Evolutionary conservation across 1,140 invertebrate species (phyloP), one percentile per base, ranked within the genome.

Genomic region (Euura saliciscinereae): DNA sequence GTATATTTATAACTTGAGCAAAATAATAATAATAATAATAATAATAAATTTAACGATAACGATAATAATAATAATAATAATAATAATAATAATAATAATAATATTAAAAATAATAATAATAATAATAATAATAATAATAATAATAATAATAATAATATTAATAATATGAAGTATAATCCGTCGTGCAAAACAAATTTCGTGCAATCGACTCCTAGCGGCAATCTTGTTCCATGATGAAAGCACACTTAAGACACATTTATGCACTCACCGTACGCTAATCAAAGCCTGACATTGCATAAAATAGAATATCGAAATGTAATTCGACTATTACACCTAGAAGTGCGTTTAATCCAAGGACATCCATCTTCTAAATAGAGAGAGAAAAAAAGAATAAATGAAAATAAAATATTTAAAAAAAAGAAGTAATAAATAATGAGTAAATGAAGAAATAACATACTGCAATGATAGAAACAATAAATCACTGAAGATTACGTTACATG

Each of bases 401-500:
- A 59, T 59, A 59, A 8, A 59, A 59, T 59, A 6, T 69, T 43
- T 44, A 71, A 43, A 71, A 72, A 76, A 59, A 71, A 51, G 44
- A 71, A 72, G 73, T 68, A 71, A 67, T 75, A 75, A 74, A 28
- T 28, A 28, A 28, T 1, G 28, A 28, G 28, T 28, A 28, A 28
- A 28, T 28, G 28, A 28, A 28, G 28, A 28, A 28, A 28, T 72
- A 78, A 78, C 76, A 78, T 28, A 67, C 8, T 11, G 42, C 51
- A 59, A 59, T 6, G 13, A 59, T 59, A 59, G 28, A 67, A 28
- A 44, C 4, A 1, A 67, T 28, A 7, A 67, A 75, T 75, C 69
- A 78, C 75, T 65, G 68, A 80, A 71, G 71, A 79, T 82, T 82
- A 81, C 74, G 79, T 82, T 79, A 77, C 70, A 74, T 73, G 78